phyloP scores from a whole-genome alignment of 2,113 vertebrate genomes.

The Lethenteron reissneri region DNA sequence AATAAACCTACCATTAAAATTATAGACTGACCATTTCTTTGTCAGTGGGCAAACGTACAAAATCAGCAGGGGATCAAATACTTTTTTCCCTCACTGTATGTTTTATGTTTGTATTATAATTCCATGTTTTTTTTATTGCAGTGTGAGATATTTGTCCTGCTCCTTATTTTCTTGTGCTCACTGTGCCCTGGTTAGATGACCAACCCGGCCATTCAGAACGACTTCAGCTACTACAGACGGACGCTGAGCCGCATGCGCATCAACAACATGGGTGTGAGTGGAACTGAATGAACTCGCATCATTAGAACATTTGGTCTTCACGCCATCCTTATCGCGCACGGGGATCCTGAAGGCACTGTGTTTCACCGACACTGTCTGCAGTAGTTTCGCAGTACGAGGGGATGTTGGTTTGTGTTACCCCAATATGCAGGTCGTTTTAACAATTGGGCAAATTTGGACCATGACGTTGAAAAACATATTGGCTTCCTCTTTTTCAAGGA shows the following conservation, averaged over 20 bases:
- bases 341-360: neutral
- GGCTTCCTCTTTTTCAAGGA: neutral
- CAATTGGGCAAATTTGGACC: neutral
- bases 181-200: slow-evolving; percentile 40
- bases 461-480: no score
- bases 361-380: neutral
- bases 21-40: no score
- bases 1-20: no score
- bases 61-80: no score
- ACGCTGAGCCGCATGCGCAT: slow-evolving; percentile 85
- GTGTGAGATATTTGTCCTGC: neutral
- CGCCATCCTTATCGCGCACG: neutral
- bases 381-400: neutral
- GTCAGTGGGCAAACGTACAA: no score
- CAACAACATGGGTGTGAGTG: slow-evolving; percentile 92
- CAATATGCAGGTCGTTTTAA: neutral
- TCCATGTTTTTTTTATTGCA: neutral
- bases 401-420: neutral
- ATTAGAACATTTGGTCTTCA: neutral
- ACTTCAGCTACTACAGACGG: slow-evolving; percentile 89
- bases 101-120: slow-evolving; percentile 1
- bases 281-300: neutral
- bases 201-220: slow-evolving; percentile 91
- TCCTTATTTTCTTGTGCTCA: neutral
- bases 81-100: neutral